A percentile compares a stretch with the other conserved stretches of the same genome.
Evolutionary conservation across 2,797 vertebrate species (phyloP).

Genomic region (Gila robusta): DNA sequence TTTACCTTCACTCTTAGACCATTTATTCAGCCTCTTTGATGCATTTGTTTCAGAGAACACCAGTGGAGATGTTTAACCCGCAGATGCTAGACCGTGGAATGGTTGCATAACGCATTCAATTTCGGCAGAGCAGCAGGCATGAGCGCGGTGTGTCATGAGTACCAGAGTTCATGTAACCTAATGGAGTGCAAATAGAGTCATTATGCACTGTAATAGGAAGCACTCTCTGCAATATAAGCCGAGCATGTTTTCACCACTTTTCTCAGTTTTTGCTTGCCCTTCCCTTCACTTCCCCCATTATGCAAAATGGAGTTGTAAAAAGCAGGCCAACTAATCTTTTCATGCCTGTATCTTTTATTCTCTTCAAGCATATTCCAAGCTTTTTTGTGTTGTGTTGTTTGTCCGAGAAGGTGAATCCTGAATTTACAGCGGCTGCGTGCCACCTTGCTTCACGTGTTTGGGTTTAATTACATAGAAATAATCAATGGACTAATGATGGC

Average conservation of each 20-base stretch:
- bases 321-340: conserved; percentile 52
- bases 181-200: conserved; percentile 60
- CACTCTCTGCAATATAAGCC: conserved; percentile 47
- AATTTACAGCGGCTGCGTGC: conserved; percentile 60
- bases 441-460: conserved; percentile 58
- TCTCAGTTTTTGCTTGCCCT: conserved; percentile 51
- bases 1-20: conserved; percentile 74
- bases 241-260: conserved; percentile 53
- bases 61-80: conserved; percentile 63
- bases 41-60: conserved; percentile 69
- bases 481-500: conserved; percentile 75
- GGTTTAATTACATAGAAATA: conserved; percentile 74
- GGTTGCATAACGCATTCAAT: conserved; percentile 51
- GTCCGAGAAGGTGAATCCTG: conserved; percentile 36
- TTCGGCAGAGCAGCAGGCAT: conserved; percentile 47
- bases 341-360: conserved; percentile 19
- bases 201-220: conserved; percentile 51
- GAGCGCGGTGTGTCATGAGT: conserved; percentile 49
- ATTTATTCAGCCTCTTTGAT: conserved; percentile 72
- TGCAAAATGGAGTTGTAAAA: conserved; percentile 58
- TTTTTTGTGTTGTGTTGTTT: conserved; percentile 47
- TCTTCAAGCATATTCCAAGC: conserved; percentile 39
- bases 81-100: conserved; percentile 53
- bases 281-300: conserved; percentile 59
- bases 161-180: conserved; percentile 51